Evolutionary conservation across 2,113 vertebrate genomes (phyloP).

Genomic region (Tursiops truncatus): DNA sequence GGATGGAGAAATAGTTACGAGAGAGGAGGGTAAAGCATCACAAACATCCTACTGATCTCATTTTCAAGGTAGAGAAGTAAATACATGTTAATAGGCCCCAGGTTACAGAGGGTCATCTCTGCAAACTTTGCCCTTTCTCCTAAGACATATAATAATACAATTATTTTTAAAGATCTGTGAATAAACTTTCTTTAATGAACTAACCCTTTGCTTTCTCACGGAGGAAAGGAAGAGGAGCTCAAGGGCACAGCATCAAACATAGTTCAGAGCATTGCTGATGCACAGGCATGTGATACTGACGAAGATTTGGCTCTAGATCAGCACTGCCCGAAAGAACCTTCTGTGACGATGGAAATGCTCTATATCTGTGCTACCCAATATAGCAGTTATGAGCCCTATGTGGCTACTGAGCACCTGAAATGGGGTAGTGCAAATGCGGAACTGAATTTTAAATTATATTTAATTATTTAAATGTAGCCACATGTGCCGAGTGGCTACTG

Average conservation of each 20-base stretch:
- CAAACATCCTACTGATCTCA: not conserved
- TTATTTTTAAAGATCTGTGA: not conserved
- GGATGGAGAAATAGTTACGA: not conserved
- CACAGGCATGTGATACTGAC: not conserved
- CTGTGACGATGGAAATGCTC: not conserved
- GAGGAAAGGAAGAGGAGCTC: not conserved
- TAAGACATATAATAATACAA: not conserved
- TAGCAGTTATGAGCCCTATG: not conserved
- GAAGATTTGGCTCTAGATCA: not conserved
- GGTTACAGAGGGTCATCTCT: not conserved
- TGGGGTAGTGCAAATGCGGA: not conserved
- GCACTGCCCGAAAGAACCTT: not conserved
- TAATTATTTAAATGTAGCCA: conserved; percentile 47
- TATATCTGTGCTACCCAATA: not conserved
- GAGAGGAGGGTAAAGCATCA: not conserved
- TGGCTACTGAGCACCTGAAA: not conserved
- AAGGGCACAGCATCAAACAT: not conserved
- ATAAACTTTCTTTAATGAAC: not conserved
- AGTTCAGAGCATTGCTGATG: not conserved
- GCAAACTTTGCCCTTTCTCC: not conserved
- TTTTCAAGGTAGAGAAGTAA: not conserved
- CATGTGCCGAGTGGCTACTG: not conserved
- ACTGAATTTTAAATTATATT: conserved; percentile 22
- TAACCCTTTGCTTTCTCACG: not conserved
- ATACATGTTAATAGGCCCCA: not conserved